Evolutionary conservation across 2,888 invertebrate species (phyloP).

Genomic region (Anticlea derivata): DNA sequence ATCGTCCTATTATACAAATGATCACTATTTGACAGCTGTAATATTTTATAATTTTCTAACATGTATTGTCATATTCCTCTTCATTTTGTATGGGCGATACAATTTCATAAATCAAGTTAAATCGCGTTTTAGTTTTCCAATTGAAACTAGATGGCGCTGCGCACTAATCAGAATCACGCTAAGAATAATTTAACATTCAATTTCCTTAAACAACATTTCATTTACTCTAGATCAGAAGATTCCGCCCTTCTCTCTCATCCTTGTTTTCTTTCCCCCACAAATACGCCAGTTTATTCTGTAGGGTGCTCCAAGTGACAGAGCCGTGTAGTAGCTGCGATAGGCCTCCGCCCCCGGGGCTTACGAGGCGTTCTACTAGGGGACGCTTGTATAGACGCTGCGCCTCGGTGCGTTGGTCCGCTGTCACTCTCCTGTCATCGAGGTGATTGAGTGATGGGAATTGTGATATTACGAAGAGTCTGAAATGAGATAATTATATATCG

Average conservation of each 20-base stretch:
- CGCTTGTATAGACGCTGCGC: constrained; percentile 85
- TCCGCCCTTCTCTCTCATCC: constrained; percentile 47
- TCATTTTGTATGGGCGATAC: neutral
- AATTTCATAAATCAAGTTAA: too few species aligned
- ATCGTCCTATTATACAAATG: too few species aligned
- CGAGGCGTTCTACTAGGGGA: constrained; percentile 82
- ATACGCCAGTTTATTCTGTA: constrained; percentile 57
- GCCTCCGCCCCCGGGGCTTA: constrained; percentile 54
- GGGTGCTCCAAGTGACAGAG: constrained; percentile 59
- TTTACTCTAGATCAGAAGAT: constrained; percentile 50
- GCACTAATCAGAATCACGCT: too few species aligned
- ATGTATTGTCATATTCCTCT: neutral
- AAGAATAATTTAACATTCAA: too few species aligned
- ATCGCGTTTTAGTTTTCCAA: neutral
- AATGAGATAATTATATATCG: too few species aligned
- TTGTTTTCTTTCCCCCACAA: constrained; percentile 53
- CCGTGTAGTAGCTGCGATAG: constrained; percentile 58
- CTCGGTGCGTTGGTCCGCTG: constrained; percentile 85
- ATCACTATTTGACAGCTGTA: too few species aligned
- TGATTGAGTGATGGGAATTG: constrained; percentile 87
- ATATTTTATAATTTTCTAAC: too few species aligned
- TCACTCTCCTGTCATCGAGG: constrained; percentile 88
- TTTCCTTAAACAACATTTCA: too few species aligned
- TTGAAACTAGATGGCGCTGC: constrained; percentile 14
- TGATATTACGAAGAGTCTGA: constrained; percentile 89